Conservation (phyloP, 2,888 invertebrate genomes). For the Galeruca laticollis region DNA sequence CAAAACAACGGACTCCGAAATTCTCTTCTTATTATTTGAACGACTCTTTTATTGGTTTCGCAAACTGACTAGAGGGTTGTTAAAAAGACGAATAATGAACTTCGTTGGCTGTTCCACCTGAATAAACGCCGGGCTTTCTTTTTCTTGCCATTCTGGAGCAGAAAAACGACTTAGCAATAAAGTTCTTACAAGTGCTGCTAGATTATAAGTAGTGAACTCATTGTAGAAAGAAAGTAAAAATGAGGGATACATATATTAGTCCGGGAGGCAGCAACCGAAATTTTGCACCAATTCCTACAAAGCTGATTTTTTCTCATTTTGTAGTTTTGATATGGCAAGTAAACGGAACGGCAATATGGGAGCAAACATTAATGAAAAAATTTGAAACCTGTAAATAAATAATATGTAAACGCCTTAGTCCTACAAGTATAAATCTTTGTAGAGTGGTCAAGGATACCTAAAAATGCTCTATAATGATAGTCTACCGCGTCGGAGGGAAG, state of each 20-base stretch:
- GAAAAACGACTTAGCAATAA: slow-evolving; percentile 34
- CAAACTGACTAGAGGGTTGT: slow-evolving; percentile 35
- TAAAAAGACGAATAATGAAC: slow-evolving; percentile 37
- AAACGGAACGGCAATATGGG: no score
- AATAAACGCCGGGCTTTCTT: slow-evolving; percentile 34
- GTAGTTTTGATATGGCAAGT: no score
- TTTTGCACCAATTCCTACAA: no score
- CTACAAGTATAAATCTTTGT: no score
- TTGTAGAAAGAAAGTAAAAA: not conserved
- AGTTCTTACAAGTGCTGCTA: slow-evolving; percentile 30
- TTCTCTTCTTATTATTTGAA: slow-evolving; percentile 32
- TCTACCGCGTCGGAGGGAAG: no score
- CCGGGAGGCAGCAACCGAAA: no score
- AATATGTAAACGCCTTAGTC: no score
- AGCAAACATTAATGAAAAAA: no score
- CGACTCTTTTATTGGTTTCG: slow-evolving; percentile 34
- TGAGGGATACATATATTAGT: not conserved
- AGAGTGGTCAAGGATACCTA: no score
- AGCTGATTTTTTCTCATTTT: no score
- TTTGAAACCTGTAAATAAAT: no score
- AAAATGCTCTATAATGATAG: no score
- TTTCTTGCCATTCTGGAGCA: slow-evolving; percentile 26
- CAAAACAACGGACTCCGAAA: not conserved
- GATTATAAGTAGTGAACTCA: not conserved
- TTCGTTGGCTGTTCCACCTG: slow-evolving; percentile 31